Evolutionary conservation across 2,797 vertebrate species (phyloP).

Genomic region (Coreius guichenoti): DNA sequence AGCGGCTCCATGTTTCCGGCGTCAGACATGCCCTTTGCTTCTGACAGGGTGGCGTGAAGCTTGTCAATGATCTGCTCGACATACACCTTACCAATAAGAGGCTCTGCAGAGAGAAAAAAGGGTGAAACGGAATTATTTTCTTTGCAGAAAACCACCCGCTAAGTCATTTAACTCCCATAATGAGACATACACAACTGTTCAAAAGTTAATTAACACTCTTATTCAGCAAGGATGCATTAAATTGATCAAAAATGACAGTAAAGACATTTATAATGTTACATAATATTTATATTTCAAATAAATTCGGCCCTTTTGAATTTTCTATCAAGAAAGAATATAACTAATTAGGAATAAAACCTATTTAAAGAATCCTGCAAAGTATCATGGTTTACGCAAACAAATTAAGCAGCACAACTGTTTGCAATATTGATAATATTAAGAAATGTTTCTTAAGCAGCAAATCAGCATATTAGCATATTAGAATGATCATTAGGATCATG

Average conservation of each 20-base stretch:
- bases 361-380: neutral
- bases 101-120: conserved; percentile 73
- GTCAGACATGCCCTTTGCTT: conserved; percentile 88
- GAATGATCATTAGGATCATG: neutral
- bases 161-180: neutral
- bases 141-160: neutral
- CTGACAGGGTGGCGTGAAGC: conserved; percentile 88
- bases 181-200: neutral
- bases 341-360: neutral
- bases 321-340: neutral
- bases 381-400: neutral
- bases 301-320: neutral
- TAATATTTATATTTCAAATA: neutral
- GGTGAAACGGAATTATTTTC: conserved; percentile 29
- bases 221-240: neutral
- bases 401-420: neutral
- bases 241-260: neutral
- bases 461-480: neutral
- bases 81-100: conserved; percentile 88
- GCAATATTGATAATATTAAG: neutral
- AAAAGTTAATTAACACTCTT: neutral
- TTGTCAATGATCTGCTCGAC: conserved; percentile 90
- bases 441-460: neutral
- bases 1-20: conserved; percentile 87
- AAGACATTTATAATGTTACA: neutral